A percentile compares a stretch with the other conserved stretches of the same genome.
Evolutionary conservation across 2,113 vertebrate genomes (phyloP).

Genomic region (Saguinus midas): DNA sequence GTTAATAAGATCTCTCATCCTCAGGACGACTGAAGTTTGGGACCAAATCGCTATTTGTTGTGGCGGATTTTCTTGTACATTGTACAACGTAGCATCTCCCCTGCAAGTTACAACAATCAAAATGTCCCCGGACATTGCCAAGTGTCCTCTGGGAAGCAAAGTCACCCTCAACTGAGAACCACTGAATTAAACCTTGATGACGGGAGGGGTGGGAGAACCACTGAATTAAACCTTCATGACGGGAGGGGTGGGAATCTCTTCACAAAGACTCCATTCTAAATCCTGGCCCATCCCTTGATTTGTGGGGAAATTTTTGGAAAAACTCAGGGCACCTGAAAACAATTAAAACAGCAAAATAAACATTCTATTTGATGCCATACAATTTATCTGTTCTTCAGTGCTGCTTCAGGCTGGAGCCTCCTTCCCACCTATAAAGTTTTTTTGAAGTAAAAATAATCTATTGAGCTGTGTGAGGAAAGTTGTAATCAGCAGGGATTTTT

Average conservation of each 20-base stretch:
- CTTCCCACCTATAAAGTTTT: background rate
- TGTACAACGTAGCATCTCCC: background rate
- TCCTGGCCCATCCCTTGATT: background rate
- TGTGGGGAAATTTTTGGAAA: background rate
- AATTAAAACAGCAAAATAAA: background rate
- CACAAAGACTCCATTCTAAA: background rate
- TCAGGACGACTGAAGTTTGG: background rate
- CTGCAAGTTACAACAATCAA: background rate
- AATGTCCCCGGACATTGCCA: background rate
- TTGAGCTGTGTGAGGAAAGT: background rate
- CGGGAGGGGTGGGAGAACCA: background rate
- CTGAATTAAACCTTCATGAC: background rate
- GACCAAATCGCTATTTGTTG: too few species aligned
- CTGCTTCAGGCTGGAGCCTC: background rate
- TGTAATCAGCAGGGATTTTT: background rate
- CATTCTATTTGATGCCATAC: background rate
- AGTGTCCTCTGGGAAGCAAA: background rate
- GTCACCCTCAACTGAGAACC: background rate
- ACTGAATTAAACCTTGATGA: background rate
- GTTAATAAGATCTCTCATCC: background rate
- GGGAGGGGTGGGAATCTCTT: background rate
- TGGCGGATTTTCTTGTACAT: background rate
- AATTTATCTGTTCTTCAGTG: background rate
- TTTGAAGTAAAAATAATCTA: background rate
- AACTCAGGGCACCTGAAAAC: background rate